phyloP scores from a whole-genome alignment of 2,797 vertebrate genomes.

The Microhierax caerulescens region DNA sequence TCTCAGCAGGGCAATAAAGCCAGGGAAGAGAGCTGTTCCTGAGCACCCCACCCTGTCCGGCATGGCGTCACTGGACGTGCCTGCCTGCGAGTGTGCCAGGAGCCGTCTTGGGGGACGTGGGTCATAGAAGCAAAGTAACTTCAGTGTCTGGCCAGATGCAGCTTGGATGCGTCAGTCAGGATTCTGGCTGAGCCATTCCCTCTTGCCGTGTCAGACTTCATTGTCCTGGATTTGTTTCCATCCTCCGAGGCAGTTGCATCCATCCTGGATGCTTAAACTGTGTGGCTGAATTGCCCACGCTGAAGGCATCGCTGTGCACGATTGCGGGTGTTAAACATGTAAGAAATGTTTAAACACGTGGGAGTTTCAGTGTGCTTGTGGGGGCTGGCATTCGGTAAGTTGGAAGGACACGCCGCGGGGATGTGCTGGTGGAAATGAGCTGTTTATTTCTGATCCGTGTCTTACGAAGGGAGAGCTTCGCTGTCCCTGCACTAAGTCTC shows the following conservation, averaged over 20 bases:
- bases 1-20: neutral
- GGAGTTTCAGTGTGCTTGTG: neutral
- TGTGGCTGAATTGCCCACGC: neutral
- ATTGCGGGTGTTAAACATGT: neutral
- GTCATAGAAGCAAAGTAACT: neutral
- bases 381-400: fast-evolving
- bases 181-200: neutral
- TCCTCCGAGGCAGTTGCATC: fast-evolving
- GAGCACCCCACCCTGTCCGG: neutral
- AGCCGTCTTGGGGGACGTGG: fast-evolving
- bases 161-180: neutral
- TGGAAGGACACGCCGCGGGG: neutral
- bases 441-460: neutral
- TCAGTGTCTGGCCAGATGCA: neutral
- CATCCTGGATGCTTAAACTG: neutral
- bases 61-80: fast-evolving
- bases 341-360: neutral
- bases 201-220: neutral
- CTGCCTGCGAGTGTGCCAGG: neutral
- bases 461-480: neutral
- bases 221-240: neutral
- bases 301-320: fast-evolving
- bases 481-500: neutral
- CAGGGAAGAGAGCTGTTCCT: neutral
- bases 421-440: neutral